A percentile compares a stretch with the other conserved stretches of the same genome.
Conservation (phyloP, 1,140 invertebrate species). For the Aphaenogaster ashmeadi region DNA sequence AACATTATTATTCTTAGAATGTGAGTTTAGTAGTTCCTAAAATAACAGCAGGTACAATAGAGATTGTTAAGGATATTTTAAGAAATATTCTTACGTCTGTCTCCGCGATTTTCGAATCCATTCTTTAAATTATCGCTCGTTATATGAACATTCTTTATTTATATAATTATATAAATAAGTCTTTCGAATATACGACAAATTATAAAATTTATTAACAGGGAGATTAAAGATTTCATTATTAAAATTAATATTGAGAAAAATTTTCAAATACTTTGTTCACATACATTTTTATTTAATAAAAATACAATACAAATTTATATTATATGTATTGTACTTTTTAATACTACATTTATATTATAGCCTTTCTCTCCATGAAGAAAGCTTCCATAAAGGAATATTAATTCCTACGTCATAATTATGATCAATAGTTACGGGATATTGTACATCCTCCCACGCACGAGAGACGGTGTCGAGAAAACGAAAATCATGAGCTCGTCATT, state of each 20-base stretch:
- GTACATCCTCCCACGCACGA: background rate
- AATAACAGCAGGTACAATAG: background rate
- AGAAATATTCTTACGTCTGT: slow-evolving; percentile 5
- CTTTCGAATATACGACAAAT: background rate
- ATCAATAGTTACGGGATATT: background rate
- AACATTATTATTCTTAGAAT: slow-evolving; percentile 24
- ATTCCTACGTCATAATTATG: background rate
- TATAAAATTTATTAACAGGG: background rate
- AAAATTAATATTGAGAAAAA: slow-evolving; percentile 14
- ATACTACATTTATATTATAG: background rate
- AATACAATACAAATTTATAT: background rate
- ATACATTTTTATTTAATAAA: background rate
- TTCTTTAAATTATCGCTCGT: background rate
- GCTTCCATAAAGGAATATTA: background rate
- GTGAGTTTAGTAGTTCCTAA: background rate
- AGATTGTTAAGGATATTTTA: background rate
- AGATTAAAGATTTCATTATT: background rate
- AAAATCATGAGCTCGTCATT: background rate
- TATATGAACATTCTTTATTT: background rate
- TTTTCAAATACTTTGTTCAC: background rate
- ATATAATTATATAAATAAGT: background rate
- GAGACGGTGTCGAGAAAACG: background rate
- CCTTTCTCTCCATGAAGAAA: background rate
- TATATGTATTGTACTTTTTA: background rate
- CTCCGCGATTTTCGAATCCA: background rate